These are phyloP conservation scores for Eupsittula cactorum DNA, from an alignment of 2,113 vertebrate species.

Conservation along the genomic window DNA sequence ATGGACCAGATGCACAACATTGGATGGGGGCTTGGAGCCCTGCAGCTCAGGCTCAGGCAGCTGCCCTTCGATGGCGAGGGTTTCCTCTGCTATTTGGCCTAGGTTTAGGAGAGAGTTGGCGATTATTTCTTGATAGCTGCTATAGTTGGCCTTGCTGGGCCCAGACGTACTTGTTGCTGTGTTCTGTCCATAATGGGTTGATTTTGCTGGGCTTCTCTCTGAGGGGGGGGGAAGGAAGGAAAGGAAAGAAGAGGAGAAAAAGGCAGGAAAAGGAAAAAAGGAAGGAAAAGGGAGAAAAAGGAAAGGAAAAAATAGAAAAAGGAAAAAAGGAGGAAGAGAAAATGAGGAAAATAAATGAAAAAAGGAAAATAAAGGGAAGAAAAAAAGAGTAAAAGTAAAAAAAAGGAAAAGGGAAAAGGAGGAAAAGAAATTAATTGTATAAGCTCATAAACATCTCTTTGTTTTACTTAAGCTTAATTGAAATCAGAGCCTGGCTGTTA, in stretches of 20 bases:
- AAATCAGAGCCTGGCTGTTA: background rate
- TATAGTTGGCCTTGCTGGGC: slow-evolving; percentile 75
- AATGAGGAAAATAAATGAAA: background rate
- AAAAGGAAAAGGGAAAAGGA: background rate
- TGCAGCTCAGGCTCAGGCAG: slow-evolving; percentile 50
- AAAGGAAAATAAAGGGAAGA: background rate
- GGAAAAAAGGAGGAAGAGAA: fast-evolving
- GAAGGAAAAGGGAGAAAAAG: no score
- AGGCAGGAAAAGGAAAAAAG: background rate
- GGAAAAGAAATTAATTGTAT: background rate
- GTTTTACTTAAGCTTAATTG: background rate
- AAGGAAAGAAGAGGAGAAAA: no score
- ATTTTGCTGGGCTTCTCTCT: slow-evolving; percentile 68
- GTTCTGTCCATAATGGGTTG: slow-evolving; percentile 47
- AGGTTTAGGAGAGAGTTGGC: slow-evolving; percentile 90
- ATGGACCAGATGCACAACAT: slow-evolving; percentile 52
- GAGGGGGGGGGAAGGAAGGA: fast-evolving
- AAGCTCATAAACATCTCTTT: background rate
- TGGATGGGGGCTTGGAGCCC: slow-evolving; percentile 16
- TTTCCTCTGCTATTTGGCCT: slow-evolving; percentile 79
- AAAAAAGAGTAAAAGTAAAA: background rate
- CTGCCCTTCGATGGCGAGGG: slow-evolving; percentile 65
- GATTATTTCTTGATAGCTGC: slow-evolving; percentile 84
- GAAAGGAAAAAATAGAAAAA: background rate
- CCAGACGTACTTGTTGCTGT: slow-evolving; percentile 8